phyloP scores from a whole-genome alignment of 2,888 invertebrate species.

The Zygaena filipendulae region DNA sequence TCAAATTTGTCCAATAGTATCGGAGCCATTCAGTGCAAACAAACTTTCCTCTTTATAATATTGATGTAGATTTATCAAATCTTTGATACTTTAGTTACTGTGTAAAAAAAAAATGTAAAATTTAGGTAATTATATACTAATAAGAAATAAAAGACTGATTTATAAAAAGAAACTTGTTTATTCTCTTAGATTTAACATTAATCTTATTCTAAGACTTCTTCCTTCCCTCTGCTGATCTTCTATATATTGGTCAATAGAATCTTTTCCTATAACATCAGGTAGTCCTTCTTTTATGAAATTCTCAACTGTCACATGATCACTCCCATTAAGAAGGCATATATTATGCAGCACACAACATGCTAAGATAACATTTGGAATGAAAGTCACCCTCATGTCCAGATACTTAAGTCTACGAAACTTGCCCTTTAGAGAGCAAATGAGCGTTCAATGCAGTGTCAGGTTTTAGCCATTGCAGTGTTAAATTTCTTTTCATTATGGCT shows the following conservation, averaged over 20 bases:
- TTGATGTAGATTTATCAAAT: no score
- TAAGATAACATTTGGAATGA: neutral
- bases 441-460: neutral
- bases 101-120: no score
- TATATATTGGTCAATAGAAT: neutral
- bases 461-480: neutral
- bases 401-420: neutral
- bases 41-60: no score
- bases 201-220: neutral
- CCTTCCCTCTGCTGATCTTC: neutral
- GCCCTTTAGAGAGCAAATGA: neutral
- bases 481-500: no score
- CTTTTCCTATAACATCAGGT: neutral
- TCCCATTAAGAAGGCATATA: neutral
- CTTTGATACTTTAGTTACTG: no score
- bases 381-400: neutral
- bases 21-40: no score
- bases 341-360: conserved; percentile 3
- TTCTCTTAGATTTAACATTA: no score
- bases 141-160: no score
- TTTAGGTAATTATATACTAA: no score
- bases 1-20: no score
- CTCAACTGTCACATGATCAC: no score
- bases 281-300: neutral
- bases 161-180: no score